Base-by-base conservation (phyloP, 2,888 invertebrate species). In the Folsomia candida region DNA sequence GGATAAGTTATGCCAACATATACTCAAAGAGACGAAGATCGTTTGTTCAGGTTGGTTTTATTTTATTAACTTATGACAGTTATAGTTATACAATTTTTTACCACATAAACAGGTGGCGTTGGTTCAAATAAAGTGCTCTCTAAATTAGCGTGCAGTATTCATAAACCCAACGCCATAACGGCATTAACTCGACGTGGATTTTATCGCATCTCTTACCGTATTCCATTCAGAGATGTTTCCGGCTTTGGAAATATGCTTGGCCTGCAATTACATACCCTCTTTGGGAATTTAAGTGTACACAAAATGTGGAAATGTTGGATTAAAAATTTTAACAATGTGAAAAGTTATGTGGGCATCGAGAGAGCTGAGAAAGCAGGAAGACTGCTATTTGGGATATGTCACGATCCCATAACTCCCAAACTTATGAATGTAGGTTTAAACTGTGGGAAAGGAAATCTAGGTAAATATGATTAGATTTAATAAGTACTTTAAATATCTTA, bases 51-150 rank as follows among this genome's bases (percentile, higher is more conserved):
- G n/a, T n/a, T n/a, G n/a, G n/a, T n/a, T n/a, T n/a, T n/a, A n/a
- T n/a, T n/a, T n/a, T n/a, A n/a, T n/a, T n/a, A n/a, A n/a, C n/a
- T n/a, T n/a, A n/a, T n/a, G n/a, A n/a, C n/a, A n/a, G n/a, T n/a
- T n/a, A n/a, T n/a, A n/a, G n/a, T n/a, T n/a, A n/a, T n/a, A n/a
- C n/a, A n/a, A n/a, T n/a, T n/a, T n/a, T 54, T 54, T 54, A 6
- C n/a, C n/a, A n/a, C n/a, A n/a, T n/a, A n/a, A n/a, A n/a, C 54
- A 54, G 54, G 54, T 54, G 60, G 60, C 6, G 60, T 60, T 4
- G 60, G 20, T 6, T 14, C 27, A 4, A 60, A 60, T 25, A 60
- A 60, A 24, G 18, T 20, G 25, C 26, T 60, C 24, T 22, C 60
- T 11, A 60, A 60, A 25, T 60, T 60, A 25, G 60, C 60, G 4